Base-by-base conservation (phyloP, 2,888 invertebrate genomes). In the Mimachlamys varia region DNA sequence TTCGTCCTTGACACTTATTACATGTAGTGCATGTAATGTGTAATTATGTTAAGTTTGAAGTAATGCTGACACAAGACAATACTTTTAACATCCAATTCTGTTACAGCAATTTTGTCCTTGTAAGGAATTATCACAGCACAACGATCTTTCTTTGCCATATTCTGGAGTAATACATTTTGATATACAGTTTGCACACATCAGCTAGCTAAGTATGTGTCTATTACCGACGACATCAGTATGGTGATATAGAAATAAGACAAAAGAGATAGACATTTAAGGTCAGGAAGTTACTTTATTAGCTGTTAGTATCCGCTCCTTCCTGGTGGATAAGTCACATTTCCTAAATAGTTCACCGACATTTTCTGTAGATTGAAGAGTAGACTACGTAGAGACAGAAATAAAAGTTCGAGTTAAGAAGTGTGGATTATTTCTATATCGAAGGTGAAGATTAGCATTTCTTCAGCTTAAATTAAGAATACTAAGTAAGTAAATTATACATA, bases 401-500 rank as follows among this genome's bases (percentile, higher is more conserved):
- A 58, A 22, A 19, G 27, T 27, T 33, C 15, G 27, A 44, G 44
- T 44, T 44, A 44, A 44, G 76, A 76, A 76, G 76, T 76, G 33
- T 76, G 76, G 76, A 19, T 33, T 27, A 50, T 15, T n/a, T 53
- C 49, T 88, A 5, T 88, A 27, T 49, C n/a, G 12, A 22, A 49
- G 88, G 88, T 88, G 44, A 49, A 49, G 87, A 49, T 88, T 22
- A 38, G 44, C 88, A 88, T 88, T 88, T 88, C n/a, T 49, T 88
- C n/a, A 49, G 15, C 44, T 88, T 49, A 49, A 50, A 49, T 22
- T 88, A n/a, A 50, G 50, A n/a, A 33, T 27, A 50, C 37, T 88
- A 88, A 49, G 27, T 33, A 10, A 38, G 22, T 22, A 33, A 37
- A 88, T 88, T 58, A 58, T 58, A 58, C 58, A 76, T 76, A 76